phyloP scores from a whole-genome alignment of 2,113 vertebrate genomes.

The Gasterosteus aculeatus region DNA sequence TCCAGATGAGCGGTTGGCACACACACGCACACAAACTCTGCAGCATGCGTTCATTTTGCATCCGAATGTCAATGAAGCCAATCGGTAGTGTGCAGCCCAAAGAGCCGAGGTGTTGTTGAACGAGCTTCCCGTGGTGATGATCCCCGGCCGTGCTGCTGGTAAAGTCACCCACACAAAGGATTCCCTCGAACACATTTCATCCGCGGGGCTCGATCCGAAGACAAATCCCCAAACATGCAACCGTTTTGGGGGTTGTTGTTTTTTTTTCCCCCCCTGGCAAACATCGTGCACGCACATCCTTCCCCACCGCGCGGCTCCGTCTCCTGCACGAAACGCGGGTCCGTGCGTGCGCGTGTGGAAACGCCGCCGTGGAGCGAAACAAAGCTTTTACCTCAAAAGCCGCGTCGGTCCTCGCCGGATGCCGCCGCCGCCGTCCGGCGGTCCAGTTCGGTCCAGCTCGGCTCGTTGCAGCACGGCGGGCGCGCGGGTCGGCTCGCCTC shows the following conservation, averaged over 20 bases:
- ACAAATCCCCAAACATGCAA: background rate
- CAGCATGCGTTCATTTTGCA: conserved; percentile 1
- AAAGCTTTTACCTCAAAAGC: conserved; percentile 71
- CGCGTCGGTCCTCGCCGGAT: conserved; percentile 50
- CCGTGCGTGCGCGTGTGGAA: conserved; percentile 33
- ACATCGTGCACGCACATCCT: conserved; percentile 34
- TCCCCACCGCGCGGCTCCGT: background rate
- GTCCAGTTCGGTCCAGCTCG: conserved; percentile 51
- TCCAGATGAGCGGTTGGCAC: background rate
- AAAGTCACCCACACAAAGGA: conserved; percentile 27
- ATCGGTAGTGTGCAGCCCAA: background rate
- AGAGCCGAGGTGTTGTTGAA: conserved; percentile 7
- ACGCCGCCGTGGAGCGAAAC: conserved; percentile 56
- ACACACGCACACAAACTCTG: conserved; percentile 1
- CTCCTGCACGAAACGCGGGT: conserved; percentile 58
- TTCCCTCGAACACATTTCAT: background rate
- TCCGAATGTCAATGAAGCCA: background rate
- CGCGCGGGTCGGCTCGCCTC: conserved; percentile 42
- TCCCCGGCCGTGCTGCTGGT: background rate
- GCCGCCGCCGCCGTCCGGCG: conserved; percentile 14
- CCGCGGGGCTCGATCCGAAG: background rate
- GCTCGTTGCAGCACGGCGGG: conserved; percentile 38
- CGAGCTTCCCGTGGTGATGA: background rate
- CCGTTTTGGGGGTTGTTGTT: background rate
- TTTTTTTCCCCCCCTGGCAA: background rate